phyloP scores from a whole-genome alignment of 2,113 vertebrate species.

The Furnarius figulus region DNA sequence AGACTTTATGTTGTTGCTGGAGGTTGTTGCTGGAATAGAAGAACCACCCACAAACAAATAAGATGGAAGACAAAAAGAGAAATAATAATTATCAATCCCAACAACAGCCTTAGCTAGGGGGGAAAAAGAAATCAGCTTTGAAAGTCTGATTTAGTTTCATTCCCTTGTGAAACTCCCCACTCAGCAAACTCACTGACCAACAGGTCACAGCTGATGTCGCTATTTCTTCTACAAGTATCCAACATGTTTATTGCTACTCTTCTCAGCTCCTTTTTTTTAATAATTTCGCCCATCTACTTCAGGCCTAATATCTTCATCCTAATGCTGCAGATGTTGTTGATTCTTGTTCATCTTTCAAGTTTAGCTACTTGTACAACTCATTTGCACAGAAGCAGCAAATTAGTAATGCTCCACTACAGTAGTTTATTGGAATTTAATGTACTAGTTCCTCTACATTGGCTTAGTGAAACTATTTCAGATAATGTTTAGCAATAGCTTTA shows the following conservation, averaged over 20 bases:
- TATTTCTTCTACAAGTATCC: not conserved
- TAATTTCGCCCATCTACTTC: not conserved
- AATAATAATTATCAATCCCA: not conserved
- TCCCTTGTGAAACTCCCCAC: not conserved
- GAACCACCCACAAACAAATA: not conserved
- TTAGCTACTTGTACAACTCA: conserved; percentile 1
- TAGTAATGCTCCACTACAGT: conserved; percentile 44
- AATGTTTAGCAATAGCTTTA: conserved; percentile 31
- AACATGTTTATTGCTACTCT: not conserved
- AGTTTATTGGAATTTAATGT: conserved; percentile 53
- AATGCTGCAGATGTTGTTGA: conserved; percentile 41
- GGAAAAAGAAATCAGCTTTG: not conserved
- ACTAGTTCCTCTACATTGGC: not conserved
- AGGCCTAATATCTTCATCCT: conserved; percentile 5
- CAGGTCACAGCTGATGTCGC: not conserved
- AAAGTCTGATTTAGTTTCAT: not conserved
- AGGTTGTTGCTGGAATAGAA: not conserved
- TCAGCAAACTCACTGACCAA: not conserved
- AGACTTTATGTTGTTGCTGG: not conserved
- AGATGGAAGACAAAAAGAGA: not conserved
- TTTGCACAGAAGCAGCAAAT: conserved; percentile 52
- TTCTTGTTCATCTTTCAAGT: conserved; percentile 49
- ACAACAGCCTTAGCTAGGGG: not conserved
- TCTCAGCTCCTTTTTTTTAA: not conserved
- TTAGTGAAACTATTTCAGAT: not conserved